phyloP scores from a whole-genome alignment of 1,140 invertebrate species.

The Bombus superbus region DNA sequence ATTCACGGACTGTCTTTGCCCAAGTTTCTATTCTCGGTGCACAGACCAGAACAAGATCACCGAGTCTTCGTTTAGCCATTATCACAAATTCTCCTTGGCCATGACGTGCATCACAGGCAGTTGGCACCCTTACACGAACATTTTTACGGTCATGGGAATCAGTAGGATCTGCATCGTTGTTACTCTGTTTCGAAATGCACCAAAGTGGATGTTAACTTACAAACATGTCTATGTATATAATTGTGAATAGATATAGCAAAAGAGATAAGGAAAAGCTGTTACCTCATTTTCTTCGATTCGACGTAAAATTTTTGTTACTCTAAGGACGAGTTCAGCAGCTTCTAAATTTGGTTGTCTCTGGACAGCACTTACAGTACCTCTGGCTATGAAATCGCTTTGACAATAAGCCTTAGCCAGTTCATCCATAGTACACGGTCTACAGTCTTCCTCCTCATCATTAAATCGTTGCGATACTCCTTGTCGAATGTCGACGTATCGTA shows the following conservation, averaged over 20 bases:
- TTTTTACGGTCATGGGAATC: slow-evolving; percentile 56
- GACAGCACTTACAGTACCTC: slow-evolving; percentile 87
- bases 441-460: slow-evolving; percentile 84
- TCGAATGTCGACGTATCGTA: slow-evolving; percentile 60
- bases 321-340: slow-evolving; percentile 86
- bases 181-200: slow-evolving; percentile 66
- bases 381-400: slow-evolving; percentile 90
- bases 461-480: slow-evolving; percentile 73
- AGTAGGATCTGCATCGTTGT: slow-evolving; percentile 61
- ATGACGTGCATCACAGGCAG: slow-evolving; percentile 87
- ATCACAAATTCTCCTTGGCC: slow-evolving; percentile 91
- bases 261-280: background rate
- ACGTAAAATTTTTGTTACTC: slow-evolving; percentile 87
- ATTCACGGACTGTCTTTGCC: slow-evolving; percentile 84
- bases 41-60: slow-evolving; percentile 87
- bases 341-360: slow-evolving; percentile 86
- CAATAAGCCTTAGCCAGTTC: slow-evolving; percentile 91
- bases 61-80: slow-evolving; percentile 89
- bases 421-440: slow-evolving; percentile 89
- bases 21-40: slow-evolving; percentile 89
- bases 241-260: background rate
- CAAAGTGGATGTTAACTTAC: slow-evolving; percentile 13
- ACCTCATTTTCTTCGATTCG: slow-evolving; percentile 81
- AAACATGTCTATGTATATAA: background rate
- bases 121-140: slow-evolving; percentile 84